Conservation (phyloP, 2,888 invertebrate genomes). For the Stenolophus ochropezus region DNA sequence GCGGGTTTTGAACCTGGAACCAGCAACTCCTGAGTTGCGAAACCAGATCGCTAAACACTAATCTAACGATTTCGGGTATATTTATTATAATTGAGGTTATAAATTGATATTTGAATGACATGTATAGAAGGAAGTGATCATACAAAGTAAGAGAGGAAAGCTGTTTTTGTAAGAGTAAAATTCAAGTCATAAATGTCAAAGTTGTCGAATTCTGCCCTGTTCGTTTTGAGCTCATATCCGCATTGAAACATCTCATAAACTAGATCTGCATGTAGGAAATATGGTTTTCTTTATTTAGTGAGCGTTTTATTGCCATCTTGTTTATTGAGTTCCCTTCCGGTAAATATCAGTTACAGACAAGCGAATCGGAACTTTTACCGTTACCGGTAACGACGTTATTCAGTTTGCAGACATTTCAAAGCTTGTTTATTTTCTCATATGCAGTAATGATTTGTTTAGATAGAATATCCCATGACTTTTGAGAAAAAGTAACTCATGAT, state of each 20-base stretch:
- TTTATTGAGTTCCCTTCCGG: slow-evolving; percentile 27
- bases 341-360: slow-evolving; percentile 36
- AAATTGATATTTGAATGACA: no score
- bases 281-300: slow-evolving; percentile 46
- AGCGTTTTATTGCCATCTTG: slow-evolving; percentile 50
- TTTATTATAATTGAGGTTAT: no score
- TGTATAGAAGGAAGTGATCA: no score
- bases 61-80: no score
- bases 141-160: background rate
- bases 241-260: slow-evolving; percentile 19
- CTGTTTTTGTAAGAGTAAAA: background rate
- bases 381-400: slow-evolving; percentile 34
- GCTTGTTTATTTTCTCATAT: background rate
- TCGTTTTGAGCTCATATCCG: background rate
- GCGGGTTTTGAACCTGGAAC: no score
- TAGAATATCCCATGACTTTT: background rate
- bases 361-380: slow-evolving; percentile 31
- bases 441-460: background rate
- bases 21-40: no score
- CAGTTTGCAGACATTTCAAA: background rate
- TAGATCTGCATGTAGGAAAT: slow-evolving; percentile 33
- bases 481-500: background rate
- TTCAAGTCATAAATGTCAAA: background rate
- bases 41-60: no score
- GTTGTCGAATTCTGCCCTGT: background rate